These are phyloP conservation scores for Leptura quadrifasciata DNA, from an alignment of 2,888 invertebrate genomes.

Conservation along the genomic window DNA sequence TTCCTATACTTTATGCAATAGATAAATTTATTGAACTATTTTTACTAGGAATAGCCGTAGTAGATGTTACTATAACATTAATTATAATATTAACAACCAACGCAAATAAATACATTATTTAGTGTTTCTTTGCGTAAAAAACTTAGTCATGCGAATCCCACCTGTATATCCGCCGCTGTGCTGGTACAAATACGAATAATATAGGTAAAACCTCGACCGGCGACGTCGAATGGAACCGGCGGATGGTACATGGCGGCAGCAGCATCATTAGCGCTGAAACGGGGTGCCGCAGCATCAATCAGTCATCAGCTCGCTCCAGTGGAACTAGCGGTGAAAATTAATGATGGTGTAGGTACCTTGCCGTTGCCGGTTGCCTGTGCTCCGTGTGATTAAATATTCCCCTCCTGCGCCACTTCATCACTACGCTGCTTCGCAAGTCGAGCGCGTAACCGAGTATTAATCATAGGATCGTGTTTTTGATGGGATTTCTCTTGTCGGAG, in stretches of 20 bases:
- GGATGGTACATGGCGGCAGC: slow-evolving; percentile 53
- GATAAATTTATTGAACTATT: too few species aligned
- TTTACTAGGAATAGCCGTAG: too few species aligned
- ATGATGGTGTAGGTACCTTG: slow-evolving; percentile 61
- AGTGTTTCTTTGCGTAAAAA: too few species aligned
- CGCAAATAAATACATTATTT: too few species aligned
- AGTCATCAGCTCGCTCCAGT: slow-evolving; percentile 65
- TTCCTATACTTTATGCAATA: too few species aligned
- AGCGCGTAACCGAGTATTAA: slow-evolving; percentile 62
- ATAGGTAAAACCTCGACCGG: slow-evolving; percentile 33
- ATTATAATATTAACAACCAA: too few species aligned
- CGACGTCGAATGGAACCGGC: slow-evolving; percentile 37
- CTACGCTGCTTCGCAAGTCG: slow-evolving; percentile 56
- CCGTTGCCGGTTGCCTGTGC: slow-evolving; percentile 50
- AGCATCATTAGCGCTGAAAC: slow-evolving; percentile 65
- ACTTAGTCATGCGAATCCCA: too few species aligned
- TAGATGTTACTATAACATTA: too few species aligned
- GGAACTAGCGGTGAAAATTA: slow-evolving; percentile 66
- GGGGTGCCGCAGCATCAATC: slow-evolving; percentile 67
- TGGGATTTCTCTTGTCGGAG: slow-evolving; percentile 57
- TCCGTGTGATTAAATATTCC: slow-evolving; percentile 75
- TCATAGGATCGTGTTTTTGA: slow-evolving; percentile 63
- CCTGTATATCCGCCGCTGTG: slow-evolving; percentile 8
- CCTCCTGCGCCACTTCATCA: slow-evolving; percentile 62
- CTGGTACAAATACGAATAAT: slow-evolving; percentile 25